Base-by-base conservation (phyloP, 2,113 vertebrate genomes). In the Diphyllodes magnificus region DNA sequence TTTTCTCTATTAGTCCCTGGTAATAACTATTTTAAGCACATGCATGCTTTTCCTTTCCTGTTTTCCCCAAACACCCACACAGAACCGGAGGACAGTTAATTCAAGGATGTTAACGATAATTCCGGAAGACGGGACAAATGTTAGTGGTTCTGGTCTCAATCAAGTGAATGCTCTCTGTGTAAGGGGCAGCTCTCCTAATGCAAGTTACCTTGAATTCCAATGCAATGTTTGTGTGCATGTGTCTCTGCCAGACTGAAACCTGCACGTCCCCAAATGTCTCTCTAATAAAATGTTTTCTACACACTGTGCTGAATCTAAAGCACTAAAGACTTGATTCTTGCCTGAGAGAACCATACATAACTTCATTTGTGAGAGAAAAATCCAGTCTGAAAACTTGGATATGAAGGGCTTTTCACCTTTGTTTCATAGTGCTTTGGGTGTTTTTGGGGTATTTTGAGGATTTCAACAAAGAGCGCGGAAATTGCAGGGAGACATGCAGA, bases 21-120 rank as follows among this genome's bases (percentile, higher is more conserved):
- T 86, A 77, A 76, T 64, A 83, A 86, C 54, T 40, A 93, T 81
- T 83, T 78, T 70, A 86, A 69, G 66, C 49, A 28, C 8, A 75
- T 16, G 5, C 64, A 59, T 69, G 50, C 8, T 73, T 92, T 73
- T 68, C 56, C 71, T 77, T 85, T 96, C 92, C 81, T 68, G 64
- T 83, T 87, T 96, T 95, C 27, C 59, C 33, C 35, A 4, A 84
- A 91, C 86, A 71, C 86, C 73, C 80, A 90, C 85, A 47, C 2
- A 0, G 44, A 93, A 91, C 71, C 53, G 22, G 49, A 90, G 39
- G 33, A 45, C 4, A 27, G 31, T 16, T 80, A 50, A 57, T 69
- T 44, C 35, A 15, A 59, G 23, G n/a, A 15, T 1, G 8, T 69
- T 86, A 53, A 80, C 5, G 12, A 6, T 18, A 49, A 69, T 82